Conservation (phyloP, 2,797 vertebrate species). For the Tragelaphus eurycerus region DNA sequence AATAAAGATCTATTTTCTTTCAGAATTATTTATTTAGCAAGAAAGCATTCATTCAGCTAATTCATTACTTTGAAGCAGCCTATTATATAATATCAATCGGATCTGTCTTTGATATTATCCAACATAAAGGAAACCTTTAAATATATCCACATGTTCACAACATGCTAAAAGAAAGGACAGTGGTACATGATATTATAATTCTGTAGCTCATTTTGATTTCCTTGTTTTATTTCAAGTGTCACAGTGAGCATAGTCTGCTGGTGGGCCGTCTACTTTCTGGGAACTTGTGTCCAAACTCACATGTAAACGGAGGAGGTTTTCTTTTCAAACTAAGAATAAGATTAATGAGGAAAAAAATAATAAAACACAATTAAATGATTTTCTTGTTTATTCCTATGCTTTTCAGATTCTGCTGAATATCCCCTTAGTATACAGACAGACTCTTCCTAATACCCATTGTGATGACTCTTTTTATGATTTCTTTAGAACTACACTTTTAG, state of each 20-base stretch:
- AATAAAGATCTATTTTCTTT: conserved; percentile 74
- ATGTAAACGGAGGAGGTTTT: conserved; percentile 14
- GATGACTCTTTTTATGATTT: background rate
- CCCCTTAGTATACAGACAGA: background rate
- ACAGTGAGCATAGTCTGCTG: background rate
- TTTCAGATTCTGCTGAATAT: conserved; percentile 22
- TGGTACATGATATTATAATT: conserved; percentile 10
- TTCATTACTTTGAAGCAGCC: conserved; percentile 74
- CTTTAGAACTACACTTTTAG: background rate
- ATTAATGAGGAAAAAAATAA: conserved; percentile 33
- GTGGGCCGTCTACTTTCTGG: background rate
- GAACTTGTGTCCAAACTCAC: background rate
- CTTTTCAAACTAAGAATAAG: conserved; percentile 49
- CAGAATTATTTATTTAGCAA: conserved; percentile 74
- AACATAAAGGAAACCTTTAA: conserved; percentile 66
- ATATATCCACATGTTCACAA: conserved; percentile 58
- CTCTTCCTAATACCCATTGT: background rate
- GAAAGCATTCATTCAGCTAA: conserved; percentile 73
- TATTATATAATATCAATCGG: conserved; percentile 66
- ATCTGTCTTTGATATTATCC: conserved; percentile 67
- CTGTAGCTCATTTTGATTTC: conserved; percentile 8
- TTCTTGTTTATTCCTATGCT: conserved; percentile 2
- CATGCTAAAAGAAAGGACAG: conserved; percentile 8
- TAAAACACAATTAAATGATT: conserved; percentile 16
- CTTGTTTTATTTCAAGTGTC: conserved; percentile 39